phyloP scores from a whole-genome alignment of 2,797 vertebrate genomes.

The Meriones psammophilus region DNA sequence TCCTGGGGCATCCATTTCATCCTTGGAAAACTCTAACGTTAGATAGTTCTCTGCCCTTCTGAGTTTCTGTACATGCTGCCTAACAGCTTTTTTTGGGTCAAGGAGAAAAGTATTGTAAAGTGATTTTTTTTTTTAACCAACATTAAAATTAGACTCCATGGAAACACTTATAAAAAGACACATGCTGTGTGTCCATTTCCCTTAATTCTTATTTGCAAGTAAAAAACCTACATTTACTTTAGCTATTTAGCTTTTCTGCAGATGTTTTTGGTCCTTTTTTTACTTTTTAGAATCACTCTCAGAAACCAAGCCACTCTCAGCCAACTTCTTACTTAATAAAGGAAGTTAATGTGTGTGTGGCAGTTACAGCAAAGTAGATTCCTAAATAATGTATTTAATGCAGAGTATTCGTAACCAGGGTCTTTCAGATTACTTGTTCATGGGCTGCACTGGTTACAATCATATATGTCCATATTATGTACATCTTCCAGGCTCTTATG shows the following conservation, averaged over 20 bases:
- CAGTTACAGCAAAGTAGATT: background rate
- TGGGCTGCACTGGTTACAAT: background rate
- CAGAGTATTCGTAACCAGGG: background rate
- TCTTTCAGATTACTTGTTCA: background rate
- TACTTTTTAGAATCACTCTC: constrained; percentile 52
- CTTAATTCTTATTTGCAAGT: constrained; percentile 35
- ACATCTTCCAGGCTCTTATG: constrained; percentile 35
- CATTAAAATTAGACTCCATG: constrained; percentile 41
- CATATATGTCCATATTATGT: background rate
- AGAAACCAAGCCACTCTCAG: constrained; percentile 33
- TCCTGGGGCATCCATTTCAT: constrained; percentile 28
- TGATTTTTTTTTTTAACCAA: constrained; percentile 33
- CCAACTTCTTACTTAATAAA: background rate
- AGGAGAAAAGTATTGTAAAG: constrained; percentile 52
- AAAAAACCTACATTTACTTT: constrained; percentile 44
- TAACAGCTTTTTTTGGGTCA: constrained; percentile 8
- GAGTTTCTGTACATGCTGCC: background rate
- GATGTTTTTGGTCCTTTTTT: constrained; percentile 22
- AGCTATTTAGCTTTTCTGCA: constrained; percentile 47
- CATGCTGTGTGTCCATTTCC: constrained; percentile 45
- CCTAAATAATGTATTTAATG: background rate
- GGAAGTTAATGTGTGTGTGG: background rate
- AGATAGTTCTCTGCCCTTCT: constrained; percentile 49
- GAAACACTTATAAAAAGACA: constrained; percentile 45
- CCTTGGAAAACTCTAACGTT: constrained; percentile 34